Conservation (phyloP, 2,113 vertebrate genomes). For the Penelope pileata region DNA sequence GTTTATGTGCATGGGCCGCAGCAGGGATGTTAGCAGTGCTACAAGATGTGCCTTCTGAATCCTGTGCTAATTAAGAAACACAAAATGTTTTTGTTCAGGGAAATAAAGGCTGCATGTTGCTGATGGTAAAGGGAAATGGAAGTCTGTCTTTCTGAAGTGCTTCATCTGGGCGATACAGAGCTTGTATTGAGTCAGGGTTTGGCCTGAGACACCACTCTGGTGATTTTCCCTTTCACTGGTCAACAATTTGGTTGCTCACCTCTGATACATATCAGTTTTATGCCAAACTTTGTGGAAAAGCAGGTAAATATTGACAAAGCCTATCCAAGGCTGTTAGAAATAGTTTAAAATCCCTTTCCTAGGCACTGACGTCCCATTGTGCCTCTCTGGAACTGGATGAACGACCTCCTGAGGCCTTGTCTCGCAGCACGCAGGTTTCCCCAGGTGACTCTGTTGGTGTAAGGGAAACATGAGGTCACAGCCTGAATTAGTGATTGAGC, state of each 20-base stretch:
- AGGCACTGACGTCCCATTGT: neutral
- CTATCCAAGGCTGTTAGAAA: neutral
- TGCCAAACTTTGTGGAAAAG: neutral
- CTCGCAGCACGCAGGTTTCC: constrained; percentile 21
- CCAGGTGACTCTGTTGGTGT: constrained; percentile 44
- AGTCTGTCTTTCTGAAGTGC: neutral
- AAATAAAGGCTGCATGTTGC: neutral
- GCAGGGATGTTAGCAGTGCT: neutral
- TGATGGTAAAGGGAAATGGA: neutral
- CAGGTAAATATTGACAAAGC: neutral
- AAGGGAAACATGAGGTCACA: too few species aligned
- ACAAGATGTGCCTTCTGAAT: neutral
- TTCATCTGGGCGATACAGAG: neutral
- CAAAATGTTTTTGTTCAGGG: neutral
- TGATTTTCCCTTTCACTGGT: neutral
- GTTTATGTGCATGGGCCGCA: accelerated
- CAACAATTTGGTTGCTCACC: neutral
- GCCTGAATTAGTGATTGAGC: too few species aligned
- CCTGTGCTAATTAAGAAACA: neutral
- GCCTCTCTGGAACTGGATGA: neutral
- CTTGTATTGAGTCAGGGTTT: neutral
- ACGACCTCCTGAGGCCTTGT: constrained; percentile 17
- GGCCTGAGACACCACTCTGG: neutral
- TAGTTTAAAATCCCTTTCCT: neutral
- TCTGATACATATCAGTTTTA: neutral